Conservation (phyloP, 2,888 invertebrate species). For the Branchinecta sandiegonensis region DNA sequence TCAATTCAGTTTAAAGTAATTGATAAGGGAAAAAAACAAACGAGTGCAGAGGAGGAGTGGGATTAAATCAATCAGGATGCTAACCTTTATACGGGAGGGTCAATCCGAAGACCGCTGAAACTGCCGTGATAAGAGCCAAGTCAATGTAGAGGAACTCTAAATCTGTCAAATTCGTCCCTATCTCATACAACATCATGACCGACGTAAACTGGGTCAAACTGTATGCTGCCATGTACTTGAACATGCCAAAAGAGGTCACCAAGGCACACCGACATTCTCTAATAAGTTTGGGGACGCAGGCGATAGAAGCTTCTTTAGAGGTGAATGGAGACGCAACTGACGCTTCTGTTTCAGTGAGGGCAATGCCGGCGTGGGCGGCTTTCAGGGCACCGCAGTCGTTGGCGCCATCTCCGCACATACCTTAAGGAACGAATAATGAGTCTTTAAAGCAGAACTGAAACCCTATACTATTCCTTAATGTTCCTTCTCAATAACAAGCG, state of each 20-base stretch:
- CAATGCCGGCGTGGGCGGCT: constrained; percentile 82
- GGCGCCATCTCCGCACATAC: constrained; percentile 95
- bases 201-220: constrained; percentile 83
- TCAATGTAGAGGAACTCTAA: constrained; percentile 83
- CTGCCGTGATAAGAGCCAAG: constrained; percentile 69
- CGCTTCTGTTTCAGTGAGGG: constrained; percentile 78
- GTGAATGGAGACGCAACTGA: constrained; percentile 91
- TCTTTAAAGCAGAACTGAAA: no score
- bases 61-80: no score
- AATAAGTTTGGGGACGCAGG: constrained; percentile 57
- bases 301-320: constrained; percentile 66
- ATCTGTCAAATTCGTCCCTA: constrained; percentile 75
- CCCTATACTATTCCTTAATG: no score
- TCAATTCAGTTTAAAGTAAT: no score
- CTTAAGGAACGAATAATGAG: constrained; percentile 39
- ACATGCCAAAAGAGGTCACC: constrained; percentile 89
- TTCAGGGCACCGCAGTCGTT: constrained; percentile 92
- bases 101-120: constrained; percentile 81
- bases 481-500: no score
- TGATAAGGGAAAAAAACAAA: no score
- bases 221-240: constrained; percentile 96
- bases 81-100: constrained; percentile 40
- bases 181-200: constrained; percentile 75
- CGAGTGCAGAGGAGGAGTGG: no score
- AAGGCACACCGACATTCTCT: constrained; percentile 84